Base-by-base conservation (phyloP, 1,140 invertebrate genomes). In the Marisa cornuarietis region DNA sequence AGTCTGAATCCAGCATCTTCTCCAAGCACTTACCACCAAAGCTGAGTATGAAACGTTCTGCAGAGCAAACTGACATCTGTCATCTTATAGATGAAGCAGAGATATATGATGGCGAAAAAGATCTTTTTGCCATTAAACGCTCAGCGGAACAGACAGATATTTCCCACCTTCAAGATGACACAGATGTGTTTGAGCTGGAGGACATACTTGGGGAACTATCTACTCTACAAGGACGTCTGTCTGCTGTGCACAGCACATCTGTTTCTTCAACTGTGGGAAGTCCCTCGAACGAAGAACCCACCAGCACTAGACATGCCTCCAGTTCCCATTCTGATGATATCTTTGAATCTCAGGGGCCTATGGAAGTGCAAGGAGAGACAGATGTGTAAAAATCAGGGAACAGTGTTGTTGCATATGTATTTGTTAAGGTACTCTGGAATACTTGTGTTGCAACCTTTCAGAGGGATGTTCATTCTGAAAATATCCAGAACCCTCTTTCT, bases 71-170 rank as follows among this genome's bases (percentile, higher is more conserved):
- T 3, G 81, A 82, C 20, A 76, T 79, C 65, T 85, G 78, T 22
- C 85, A 85, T 54, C 81, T 84, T 8, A 84, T 85, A 54, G 84
- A 84, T 20, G 82, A 83, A 61, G 69, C 84, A 51, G 82, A 83
- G 63, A 79, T 80, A 26, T 71, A 84, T 20, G 80, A 81, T 9
- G 69, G 76, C 0, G 81, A 78, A 5, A 71, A 73, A 58, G 65
- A 72, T 42, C 49, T 79, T 13, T 83, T 74, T 72, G 65, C 73
- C 24, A 87, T 87, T 81, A 84, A 81, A 54, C 78, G 85, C 11
- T 85, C 84, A 13, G 85, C 78, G 20, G 86, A 86, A 75, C 84
- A 85, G 42, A 81, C 76, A 13, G 85, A 87, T 77, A 84, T 86
- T 61, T 78, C 81, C 16, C 81, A 84, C 74, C 77, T 86, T 76